Conservation (phyloP, 2,797 vertebrate species). For the Trichosurus vulpecula region DNA sequence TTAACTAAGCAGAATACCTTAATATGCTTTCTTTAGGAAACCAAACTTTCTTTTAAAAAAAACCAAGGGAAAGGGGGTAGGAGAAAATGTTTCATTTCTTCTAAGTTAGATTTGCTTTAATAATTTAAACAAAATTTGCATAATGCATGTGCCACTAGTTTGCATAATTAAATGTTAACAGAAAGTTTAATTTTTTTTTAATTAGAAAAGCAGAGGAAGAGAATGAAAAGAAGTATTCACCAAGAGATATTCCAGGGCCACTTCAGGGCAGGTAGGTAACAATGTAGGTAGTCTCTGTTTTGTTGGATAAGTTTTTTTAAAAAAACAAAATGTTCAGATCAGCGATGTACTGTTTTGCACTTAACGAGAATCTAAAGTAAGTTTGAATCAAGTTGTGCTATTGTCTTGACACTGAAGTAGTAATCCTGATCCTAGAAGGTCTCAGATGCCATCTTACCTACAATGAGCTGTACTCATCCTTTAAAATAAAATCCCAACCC, state of each 20-base stretch:
- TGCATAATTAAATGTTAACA: constrained; percentile 33
- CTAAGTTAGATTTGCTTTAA: background rate
- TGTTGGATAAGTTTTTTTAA: constrained; percentile 25
- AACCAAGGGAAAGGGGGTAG: background rate
- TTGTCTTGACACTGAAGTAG: background rate
- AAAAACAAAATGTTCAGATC: background rate
- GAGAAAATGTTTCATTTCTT: background rate
- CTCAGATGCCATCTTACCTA: background rate
- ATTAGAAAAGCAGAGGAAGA: constrained; percentile 85
- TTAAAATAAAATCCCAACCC: background rate
- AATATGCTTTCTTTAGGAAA: constrained; percentile 47
- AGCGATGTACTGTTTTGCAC: constrained; percentile 10
- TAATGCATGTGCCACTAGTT: background rate
- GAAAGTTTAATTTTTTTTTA: constrained; percentile 67
- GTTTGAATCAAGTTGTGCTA: background rate
- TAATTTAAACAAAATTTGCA: background rate
- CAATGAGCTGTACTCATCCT: background rate
- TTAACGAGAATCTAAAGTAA: constrained; percentile 16
- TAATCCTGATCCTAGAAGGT: background rate
- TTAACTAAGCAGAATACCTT: background rate
- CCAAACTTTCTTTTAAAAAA: background rate
- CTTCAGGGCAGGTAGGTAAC: constrained; percentile 93
- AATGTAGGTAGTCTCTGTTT: constrained; percentile 17
- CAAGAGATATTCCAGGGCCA: constrained; percentile 94
- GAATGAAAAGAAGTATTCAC: constrained; percentile 84